These are phyloP conservation scores for Poecilobothrus nobilitatus DNA, from an alignment of 2,888 invertebrate species.

Conservation along the genomic window DNA sequence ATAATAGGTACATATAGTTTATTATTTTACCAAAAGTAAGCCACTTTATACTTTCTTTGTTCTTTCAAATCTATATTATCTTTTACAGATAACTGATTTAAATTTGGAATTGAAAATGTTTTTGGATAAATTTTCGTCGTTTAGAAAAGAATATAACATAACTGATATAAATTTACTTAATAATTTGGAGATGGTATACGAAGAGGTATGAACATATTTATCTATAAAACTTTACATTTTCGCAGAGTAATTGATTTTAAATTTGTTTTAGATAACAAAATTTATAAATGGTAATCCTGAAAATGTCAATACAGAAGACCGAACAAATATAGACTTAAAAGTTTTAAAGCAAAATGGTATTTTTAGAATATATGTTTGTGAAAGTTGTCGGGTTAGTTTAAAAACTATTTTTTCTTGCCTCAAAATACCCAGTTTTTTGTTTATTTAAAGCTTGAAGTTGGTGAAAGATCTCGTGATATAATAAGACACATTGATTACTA, in stretches of 20 bases:
- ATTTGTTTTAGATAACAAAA: not conserved
- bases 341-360: not conserved
- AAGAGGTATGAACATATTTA: not conserved
- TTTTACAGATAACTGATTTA: not conserved
- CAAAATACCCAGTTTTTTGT: not conserved
- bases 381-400: not conserved
- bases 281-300: not conserved
- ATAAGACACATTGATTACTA: not conserved
- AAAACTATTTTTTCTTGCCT: not conserved
- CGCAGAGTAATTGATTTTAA: not conserved
- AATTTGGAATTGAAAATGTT: not conserved
- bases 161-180: not conserved
- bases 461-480: not conserved
- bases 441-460: not conserved
- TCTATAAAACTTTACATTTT: not conserved
- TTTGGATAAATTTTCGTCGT: not conserved
- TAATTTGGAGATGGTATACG: not conserved
- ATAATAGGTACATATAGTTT: not conserved
- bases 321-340: not conserved
- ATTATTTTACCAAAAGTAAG: too few relatives aligned
- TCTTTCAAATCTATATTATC: not conserved
- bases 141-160: not conserved
- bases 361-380: not conserved
- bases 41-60: not conserved
- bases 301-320: not conserved